Evolutionary conservation across 2,888 invertebrate genomes (phyloP), one percentile per base, ranked within the genome.

Genomic region (Agriopis marginaria): DNA sequence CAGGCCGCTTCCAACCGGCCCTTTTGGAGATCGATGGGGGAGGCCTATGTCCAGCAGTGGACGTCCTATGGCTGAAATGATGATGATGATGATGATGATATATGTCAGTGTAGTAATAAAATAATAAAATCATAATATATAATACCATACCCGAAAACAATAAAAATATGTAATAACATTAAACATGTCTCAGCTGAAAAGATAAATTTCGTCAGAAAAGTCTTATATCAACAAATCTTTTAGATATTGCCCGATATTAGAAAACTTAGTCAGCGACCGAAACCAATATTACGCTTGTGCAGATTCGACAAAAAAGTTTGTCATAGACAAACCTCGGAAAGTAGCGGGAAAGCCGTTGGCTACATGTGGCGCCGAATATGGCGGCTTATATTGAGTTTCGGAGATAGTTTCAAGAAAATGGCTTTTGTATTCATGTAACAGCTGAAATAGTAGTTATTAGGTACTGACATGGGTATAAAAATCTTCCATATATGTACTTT

Each of bases 251-350:
- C 49, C 50, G 60, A 70, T 75, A 71, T 66, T 58, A 44, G 59
- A 71, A 73, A 74, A 74, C 79, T 76, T 77, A 75, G 78, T 83
- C 82, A 82, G 83, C 83, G 70, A 56, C 69, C 70, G 64, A 78
- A 78, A 77, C 80, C 79, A 84, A 85, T 85, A 85, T 77, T 76
- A 74, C 69, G 32, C 51, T 74, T 65, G 75, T 75, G 78, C 77
- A 74, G 66, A 69, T 60, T 74, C 71, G 64, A 59, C 63, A 68
- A 80, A 80, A 83, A 82, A 78, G 77, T 82, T 81, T 77, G 79
- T 80, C 84, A 82, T 81, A 83, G 82, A 82, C 78, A 82, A 84
- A 73, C 69, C 72, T 72, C 75, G 74, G 75, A 40, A 62, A 62
- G 45, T 62, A 53, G 62, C 53, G 53, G 53, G 70, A 79, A 76